Evolutionary conservation across 1,140 invertebrate species (phyloP).

Genomic region (Drosophila asahinai): DNA sequence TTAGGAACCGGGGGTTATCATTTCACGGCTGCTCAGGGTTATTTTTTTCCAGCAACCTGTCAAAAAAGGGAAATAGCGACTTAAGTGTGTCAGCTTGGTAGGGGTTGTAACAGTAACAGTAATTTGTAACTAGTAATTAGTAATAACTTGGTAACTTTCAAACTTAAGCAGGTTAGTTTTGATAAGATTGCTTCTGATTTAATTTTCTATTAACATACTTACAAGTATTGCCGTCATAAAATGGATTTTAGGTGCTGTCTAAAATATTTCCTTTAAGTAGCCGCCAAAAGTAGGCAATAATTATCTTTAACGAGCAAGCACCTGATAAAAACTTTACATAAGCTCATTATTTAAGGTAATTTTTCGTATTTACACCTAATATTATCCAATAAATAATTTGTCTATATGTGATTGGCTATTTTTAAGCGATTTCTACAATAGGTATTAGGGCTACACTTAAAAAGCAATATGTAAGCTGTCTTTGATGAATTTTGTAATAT

Average conservation of each 20-base stretch:
- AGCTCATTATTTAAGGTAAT: background rate
- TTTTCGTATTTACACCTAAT: background rate
- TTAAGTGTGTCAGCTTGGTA: constrained; percentile 1
- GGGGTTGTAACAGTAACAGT: background rate
- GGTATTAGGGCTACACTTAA: background rate
- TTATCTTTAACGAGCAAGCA: background rate
- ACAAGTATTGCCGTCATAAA: background rate
- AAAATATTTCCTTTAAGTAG: too few relatives aligned
- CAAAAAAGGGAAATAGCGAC: background rate
- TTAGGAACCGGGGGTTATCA: constrained; percentile 20
- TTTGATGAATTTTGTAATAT: background rate
- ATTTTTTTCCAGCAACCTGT: background rate
- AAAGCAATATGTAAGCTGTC: background rate
- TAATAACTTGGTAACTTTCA: background rate
- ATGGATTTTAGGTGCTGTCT: too few relatives aligned
- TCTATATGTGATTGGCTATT: too few relatives aligned
- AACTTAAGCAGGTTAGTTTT: background rate
- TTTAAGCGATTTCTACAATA: background rate
- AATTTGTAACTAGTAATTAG: background rate
- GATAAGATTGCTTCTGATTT: too few relatives aligned
- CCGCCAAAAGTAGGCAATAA: background rate
- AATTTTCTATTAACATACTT: background rate
- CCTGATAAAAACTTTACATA: background rate
- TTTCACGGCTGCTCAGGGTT: background rate
- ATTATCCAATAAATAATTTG: background rate